Percentiles rank a stretch among this genome's conserved stretches.
These are phyloP conservation scores for Epirrhoe tristata DNA, from an alignment of 2,888 invertebrate genomes.

Conservation along the genomic window DNA sequence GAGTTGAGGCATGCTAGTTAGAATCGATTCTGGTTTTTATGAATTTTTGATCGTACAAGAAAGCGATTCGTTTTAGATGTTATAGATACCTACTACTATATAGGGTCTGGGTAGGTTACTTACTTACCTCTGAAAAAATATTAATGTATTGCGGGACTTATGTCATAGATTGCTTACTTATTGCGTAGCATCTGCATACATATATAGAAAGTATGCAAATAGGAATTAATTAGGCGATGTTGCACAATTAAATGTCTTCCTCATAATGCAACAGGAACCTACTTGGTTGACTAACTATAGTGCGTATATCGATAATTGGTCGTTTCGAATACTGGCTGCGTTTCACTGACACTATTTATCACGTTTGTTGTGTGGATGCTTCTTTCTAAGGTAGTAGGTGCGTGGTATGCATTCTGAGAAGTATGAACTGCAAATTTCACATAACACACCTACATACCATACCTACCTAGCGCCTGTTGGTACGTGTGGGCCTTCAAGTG, in stretches of 20 bases:
- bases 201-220: slow-evolving; percentile 33
- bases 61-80: too few species aligned
- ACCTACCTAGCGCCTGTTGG: slow-evolving; percentile 32
- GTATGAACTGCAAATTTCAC: slow-evolving; percentile 64
- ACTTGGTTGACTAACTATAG: slow-evolving; percentile 20
- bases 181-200: slow-evolving; percentile 7
- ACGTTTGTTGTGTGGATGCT: slow-evolving; percentile 53
- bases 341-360: slow-evolving; percentile 63
- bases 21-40: too few species aligned
- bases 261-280: slow-evolving; percentile 38
- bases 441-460: slow-evolving; percentile 46
- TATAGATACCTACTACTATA: too few species aligned
- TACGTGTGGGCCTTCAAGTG: slow-evolving; percentile 25
- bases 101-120: too few species aligned
- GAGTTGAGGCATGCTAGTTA: too few species aligned
- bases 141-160: slow-evolving; percentile 25
- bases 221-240: slow-evolving; percentile 48
- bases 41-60: too few species aligned
- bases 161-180: slow-evolving; percentile 33
- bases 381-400: slow-evolving; percentile 57
- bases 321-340: slow-evolving; percentile 62
- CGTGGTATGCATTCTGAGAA: slow-evolving; percentile 66
- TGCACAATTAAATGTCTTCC: slow-evolving; percentile 53
- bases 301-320: slow-evolving; percentile 54
- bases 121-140: too few species aligned